Conservation (phyloP, 1,140 invertebrate species). For the Cherax destructor region DNA sequence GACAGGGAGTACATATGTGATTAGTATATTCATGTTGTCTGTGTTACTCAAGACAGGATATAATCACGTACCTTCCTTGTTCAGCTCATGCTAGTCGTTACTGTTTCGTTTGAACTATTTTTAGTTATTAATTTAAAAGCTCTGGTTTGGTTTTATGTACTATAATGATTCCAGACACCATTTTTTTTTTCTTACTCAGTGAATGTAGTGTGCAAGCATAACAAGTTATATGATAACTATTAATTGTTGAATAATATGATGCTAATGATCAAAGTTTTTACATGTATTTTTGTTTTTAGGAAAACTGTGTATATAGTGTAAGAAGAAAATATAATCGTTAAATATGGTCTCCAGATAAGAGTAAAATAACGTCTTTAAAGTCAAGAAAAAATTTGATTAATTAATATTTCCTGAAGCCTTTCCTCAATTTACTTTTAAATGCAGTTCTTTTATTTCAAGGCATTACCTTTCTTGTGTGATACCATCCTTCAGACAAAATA, state of each 20-base stretch:
- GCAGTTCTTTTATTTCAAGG: neutral
- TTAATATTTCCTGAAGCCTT: neutral
- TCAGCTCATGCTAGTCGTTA: slow-evolving; percentile 53
- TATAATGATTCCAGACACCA: slow-evolving; percentile 1
- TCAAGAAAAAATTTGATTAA: neutral
- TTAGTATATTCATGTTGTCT: neutral
- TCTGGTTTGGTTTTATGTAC: neutral
- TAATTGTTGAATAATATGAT: slow-evolving; percentile 27
- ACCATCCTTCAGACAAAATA: neutral
- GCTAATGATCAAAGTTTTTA: slow-evolving; percentile 54
- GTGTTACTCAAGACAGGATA: neutral
- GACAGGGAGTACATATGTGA: slow-evolving; percentile 3
- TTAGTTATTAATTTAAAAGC: slow-evolving; percentile 11
- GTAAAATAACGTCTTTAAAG: neutral
- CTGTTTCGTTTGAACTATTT: neutral
- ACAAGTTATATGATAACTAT: neutral
- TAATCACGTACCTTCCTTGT: neutral
- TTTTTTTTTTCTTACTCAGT: slow-evolving; percentile 5
- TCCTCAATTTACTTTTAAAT: neutral
- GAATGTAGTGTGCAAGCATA: slow-evolving; percentile 14
- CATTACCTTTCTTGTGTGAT: neutral
- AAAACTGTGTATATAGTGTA: slow-evolving; percentile 38
- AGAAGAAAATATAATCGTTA: slow-evolving; percentile 6
- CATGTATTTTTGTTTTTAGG: slow-evolving; percentile 15
- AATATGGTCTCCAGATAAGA: slow-evolving; percentile 1